Percentiles rank a stretch among this genome's conserved stretches.
These are phyloP conservation scores for Brachyopa scutellaris DNA, from an alignment of 2,888 invertebrate species.

Conservation along the genomic window DNA sequence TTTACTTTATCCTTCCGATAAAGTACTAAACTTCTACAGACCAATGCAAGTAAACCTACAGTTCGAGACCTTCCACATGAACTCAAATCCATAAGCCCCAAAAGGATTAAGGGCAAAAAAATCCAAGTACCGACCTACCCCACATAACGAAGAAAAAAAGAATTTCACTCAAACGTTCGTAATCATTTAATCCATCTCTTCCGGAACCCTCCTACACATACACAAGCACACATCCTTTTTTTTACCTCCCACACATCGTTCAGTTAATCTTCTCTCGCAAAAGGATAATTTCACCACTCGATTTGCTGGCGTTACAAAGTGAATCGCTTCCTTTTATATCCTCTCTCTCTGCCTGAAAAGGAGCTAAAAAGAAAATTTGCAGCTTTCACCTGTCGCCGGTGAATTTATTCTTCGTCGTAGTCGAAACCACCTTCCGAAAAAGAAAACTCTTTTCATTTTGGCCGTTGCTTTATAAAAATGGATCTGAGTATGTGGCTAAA, in stretches of 20 bases:
- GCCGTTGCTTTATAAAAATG: slow-evolving; percentile 41
- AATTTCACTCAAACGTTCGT: slow-evolving; percentile 45
- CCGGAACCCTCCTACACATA: background rate
- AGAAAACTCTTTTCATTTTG: slow-evolving; percentile 53
- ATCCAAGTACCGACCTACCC: background rate
- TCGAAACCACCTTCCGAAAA: background rate
- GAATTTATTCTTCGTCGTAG: slow-evolving; percentile 51
- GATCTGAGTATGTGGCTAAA: slow-evolving; percentile 50
- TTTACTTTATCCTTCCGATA: too few relatives aligned
- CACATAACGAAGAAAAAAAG: background rate
- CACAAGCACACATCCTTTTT: slow-evolving; percentile 1
- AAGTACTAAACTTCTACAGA: background rate
- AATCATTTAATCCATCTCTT: slow-evolving; percentile 59
- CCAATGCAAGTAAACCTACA: background rate
- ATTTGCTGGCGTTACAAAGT: slow-evolving; percentile 67
- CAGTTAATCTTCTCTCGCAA: slow-evolving; percentile 56
- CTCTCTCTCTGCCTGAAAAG: slow-evolving; percentile 1
- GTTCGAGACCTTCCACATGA: background rate
- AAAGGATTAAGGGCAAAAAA: background rate
- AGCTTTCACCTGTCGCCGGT: slow-evolving; percentile 68
- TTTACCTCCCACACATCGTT: slow-evolving; percentile 37
- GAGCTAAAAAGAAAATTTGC: slow-evolving; percentile 60
- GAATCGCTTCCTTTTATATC: slow-evolving; percentile 67
- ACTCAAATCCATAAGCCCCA: slow-evolving; percentile 4
- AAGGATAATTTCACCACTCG: slow-evolving; percentile 70